These are phyloP conservation scores for Vanessa tameamea DNA, from an alignment of 1,140 invertebrate genomes.

Conservation along the genomic window DNA sequence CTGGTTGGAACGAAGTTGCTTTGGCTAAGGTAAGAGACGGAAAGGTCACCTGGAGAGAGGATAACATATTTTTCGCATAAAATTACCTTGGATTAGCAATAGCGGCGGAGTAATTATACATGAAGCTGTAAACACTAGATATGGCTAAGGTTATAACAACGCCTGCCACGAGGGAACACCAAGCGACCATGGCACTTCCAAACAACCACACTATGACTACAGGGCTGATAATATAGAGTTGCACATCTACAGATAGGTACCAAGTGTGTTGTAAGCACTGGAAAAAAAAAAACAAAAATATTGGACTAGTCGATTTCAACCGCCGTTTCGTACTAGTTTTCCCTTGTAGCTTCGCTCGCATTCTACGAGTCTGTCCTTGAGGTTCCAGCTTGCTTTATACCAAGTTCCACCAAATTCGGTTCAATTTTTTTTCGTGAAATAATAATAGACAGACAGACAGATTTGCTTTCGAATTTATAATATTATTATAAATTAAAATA, in stretches of 20 bases:
- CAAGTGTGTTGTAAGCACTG: slow-evolving; percentile 82
- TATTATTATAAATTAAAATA: no score
- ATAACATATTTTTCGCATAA: not conserved
- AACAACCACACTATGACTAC: slow-evolving; percentile 70
- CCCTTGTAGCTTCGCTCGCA: no score
- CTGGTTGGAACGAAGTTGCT: no score
- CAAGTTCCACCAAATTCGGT: no score
- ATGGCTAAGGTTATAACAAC: slow-evolving; percentile 13
- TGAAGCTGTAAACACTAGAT: slow-evolving; percentile 29
- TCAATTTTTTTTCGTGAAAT: no score
- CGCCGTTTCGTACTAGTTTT: no score
- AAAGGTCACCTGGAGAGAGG: no score
- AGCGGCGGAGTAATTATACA: slow-evolving; percentile 29
- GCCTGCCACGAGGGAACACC: slow-evolving; percentile 27
- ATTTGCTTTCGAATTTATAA: no score
- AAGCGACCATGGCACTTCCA: slow-evolving; percentile 38
- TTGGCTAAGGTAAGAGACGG: no score
- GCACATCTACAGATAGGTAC: slow-evolving; percentile 86
- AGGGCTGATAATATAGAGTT: slow-evolving; percentile 84
- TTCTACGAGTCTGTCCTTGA: no score
- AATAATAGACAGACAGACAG: no score
- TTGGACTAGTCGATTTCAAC: not conserved
- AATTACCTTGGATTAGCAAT: slow-evolving; percentile 41
- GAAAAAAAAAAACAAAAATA: slow-evolving; percentile 24
- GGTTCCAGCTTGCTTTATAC: no score